A percentile compares a stretch with the other conserved stretches of the same genome.
Evolutionary conservation across 2,113 vertebrate genomes (phyloP).

Genomic region (Actenoides lindsayi): DNA sequence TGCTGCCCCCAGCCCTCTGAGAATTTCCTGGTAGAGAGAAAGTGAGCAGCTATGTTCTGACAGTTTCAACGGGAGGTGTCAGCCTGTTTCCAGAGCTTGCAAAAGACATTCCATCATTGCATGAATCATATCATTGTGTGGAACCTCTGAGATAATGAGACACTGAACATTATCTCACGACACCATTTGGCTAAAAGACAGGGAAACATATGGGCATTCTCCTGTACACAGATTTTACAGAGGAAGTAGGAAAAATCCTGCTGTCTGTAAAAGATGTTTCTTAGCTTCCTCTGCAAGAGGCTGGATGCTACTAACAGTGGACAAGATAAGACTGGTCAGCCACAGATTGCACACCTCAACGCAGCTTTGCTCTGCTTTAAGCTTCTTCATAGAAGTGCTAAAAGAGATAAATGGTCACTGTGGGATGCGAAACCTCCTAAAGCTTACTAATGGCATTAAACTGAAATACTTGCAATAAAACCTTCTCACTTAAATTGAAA

Average conservation of each 20-base stretch:
- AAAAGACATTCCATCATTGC: slow-evolving; percentile 15
- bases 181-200: neutral
- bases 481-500: neutral
- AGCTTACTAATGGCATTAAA: neutral
- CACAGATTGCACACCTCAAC: neutral
- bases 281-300: neutral
- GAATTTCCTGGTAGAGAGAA: neutral
- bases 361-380: neutral
- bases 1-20: neutral
- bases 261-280: neutral
- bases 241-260: neutral
- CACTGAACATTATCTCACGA: neutral
- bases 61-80: neutral
- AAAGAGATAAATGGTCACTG: neutral
- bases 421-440: neutral
- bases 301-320: neutral
- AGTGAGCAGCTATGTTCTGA: neutral
- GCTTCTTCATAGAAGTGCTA: neutral
- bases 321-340: neutral
- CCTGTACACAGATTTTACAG: neutral
- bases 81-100: slow-evolving; percentile 8
- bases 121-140: neutral
- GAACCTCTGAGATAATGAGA: slow-evolving; percentile 6
- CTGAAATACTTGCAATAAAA: neutral
- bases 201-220: neutral